Percentiles rank a stretch among this genome's conserved stretches.
These are phyloP conservation scores for Yasuhikotakia modesta DNA, from an alignment of 2,797 vertebrate genomes.

Conservation along the genomic window DNA sequence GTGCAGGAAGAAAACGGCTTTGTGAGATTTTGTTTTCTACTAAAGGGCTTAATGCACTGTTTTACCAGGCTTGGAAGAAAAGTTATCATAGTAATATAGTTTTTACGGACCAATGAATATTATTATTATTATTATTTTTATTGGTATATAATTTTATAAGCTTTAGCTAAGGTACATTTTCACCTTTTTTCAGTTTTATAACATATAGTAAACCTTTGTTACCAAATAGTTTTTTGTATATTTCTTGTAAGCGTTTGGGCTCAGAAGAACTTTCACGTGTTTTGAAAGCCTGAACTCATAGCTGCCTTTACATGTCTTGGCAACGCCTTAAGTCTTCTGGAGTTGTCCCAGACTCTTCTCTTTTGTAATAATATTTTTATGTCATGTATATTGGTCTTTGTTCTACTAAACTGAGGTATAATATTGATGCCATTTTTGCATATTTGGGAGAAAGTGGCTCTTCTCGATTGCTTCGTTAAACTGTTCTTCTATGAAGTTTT, in stretches of 20 bases:
- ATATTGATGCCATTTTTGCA: slow-evolving; percentile 21
- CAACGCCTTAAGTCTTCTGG: slow-evolving; percentile 54
- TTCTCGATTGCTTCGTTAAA: slow-evolving; percentile 20
- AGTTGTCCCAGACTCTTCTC: slow-evolving; percentile 48
- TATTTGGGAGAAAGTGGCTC: slow-evolving; percentile 44
- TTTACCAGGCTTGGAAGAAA: slow-evolving; percentile 60
- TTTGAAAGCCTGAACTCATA: slow-evolving; percentile 50
- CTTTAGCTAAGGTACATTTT: slow-evolving; percentile 77
- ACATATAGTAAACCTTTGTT: slow-evolving; percentile 69
- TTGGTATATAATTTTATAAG: slow-evolving; percentile 80
- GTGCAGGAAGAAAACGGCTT: slow-evolving; percentile 28
- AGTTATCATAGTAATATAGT: slow-evolving; percentile 72
- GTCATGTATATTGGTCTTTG: slow-evolving; percentile 35
- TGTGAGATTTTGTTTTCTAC: slow-evolving; percentile 36
- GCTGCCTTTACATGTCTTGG: slow-evolving; percentile 53
- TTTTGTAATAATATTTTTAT: slow-evolving; percentile 54
- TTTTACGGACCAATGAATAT: slow-evolving; percentile 78
- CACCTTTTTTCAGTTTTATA: slow-evolving; percentile 68
- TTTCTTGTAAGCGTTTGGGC: slow-evolving; percentile 52
- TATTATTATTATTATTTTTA: slow-evolving; percentile 73
- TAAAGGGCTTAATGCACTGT: slow-evolving; percentile 54
- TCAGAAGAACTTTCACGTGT: slow-evolving; percentile 46
- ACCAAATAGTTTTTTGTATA: slow-evolving; percentile 66
- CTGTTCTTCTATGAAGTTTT: slow-evolving; percentile 33
- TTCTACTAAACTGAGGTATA: slow-evolving; percentile 24